These are phyloP conservation scores for Sesia bembeciformis DNA, from an alignment of 2,888 invertebrate genomes.

Conservation along the genomic window DNA sequence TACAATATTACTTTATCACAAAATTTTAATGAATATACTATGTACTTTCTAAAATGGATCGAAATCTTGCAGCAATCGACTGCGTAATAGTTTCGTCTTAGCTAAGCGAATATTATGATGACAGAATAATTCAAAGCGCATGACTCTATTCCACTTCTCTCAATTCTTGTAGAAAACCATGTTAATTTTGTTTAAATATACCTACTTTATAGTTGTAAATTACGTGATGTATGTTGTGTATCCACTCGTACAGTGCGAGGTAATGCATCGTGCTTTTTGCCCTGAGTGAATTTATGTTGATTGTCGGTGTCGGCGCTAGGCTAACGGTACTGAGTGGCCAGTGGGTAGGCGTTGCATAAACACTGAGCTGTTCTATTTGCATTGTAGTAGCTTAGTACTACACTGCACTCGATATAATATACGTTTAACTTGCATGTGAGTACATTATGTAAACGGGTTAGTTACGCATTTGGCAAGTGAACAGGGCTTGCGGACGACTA, in stretches of 20 bases:
- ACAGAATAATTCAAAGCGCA: too few relatives aligned
- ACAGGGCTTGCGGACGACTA: background rate
- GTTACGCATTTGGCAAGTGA: background rate
- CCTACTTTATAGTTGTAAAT: background rate
- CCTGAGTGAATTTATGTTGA: background rate
- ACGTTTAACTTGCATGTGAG: background rate
- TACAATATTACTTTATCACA: too few relatives aligned
- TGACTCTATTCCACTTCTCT: too few relatives aligned
- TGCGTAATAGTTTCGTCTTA: too few relatives aligned
- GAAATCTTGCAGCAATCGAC: too few relatives aligned
- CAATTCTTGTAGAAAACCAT: too few relatives aligned
- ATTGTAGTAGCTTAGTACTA: conserved; percentile 19
- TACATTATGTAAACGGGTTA: background rate
- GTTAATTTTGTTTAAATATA: too few relatives aligned
- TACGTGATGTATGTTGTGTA: background rate
- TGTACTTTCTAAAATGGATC: too few relatives aligned
- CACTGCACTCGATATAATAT: background rate
- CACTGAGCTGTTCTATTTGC: conserved; percentile 38
- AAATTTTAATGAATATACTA: too few relatives aligned
- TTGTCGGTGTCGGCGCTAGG: conserved; percentile 15
- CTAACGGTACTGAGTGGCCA: conserved; percentile 40
- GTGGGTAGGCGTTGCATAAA: conserved; percentile 42
- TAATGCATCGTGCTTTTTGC: background rate
- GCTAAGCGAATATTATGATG: too few relatives aligned
- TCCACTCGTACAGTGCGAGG: background rate